Conservation (phyloP, 2,797 vertebrate genomes). For the Denticeps clupeoides region DNA sequence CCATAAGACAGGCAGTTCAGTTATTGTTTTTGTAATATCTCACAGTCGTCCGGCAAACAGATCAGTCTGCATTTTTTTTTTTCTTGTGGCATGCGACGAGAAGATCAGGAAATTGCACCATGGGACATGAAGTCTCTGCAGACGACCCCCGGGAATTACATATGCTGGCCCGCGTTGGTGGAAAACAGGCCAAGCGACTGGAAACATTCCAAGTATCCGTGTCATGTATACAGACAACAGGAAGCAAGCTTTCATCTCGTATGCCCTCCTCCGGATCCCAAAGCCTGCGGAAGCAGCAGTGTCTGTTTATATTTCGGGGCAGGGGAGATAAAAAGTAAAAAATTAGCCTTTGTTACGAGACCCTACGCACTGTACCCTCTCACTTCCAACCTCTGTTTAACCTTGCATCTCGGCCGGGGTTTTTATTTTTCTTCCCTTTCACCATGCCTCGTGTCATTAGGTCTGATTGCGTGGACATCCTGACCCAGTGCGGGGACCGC, state of each 20-base stretch:
- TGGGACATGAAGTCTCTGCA: conserved; percentile 10
- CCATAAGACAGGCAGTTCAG: too few species aligned
- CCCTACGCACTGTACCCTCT: too few species aligned
- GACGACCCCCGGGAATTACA: conserved; percentile 4
- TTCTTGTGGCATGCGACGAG: background rate
- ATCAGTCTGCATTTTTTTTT: conserved; percentile 4
- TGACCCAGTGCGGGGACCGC: conserved; percentile 90
- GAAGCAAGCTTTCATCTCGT: conserved; percentile 24
- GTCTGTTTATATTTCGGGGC: background rate
- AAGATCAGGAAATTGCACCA: conserved; percentile 21
- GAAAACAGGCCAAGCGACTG: conserved; percentile 8
- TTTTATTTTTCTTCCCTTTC: too few species aligned
- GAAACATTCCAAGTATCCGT: too few species aligned
- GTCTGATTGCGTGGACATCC: conserved; percentile 93
- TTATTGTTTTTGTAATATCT: conserved; percentile 9
- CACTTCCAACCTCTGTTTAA: background rate
- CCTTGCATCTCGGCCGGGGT: background rate
- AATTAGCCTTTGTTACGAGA: too few species aligned
- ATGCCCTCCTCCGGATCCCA: conserved; percentile 12
- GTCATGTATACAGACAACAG: conserved; percentile 24
- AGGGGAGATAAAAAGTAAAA: conserved; percentile 14
- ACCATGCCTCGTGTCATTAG: conserved; percentile 47
- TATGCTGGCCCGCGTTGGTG: conserved; percentile 10
- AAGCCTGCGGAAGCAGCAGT: background rate
- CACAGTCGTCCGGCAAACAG: conserved; percentile 12